Percentiles rank a stretch among this genome's conserved stretches.
Evolutionary conservation across 1,140 invertebrate species (phyloP).

Genomic region (Drosophila tristis): DNA sequence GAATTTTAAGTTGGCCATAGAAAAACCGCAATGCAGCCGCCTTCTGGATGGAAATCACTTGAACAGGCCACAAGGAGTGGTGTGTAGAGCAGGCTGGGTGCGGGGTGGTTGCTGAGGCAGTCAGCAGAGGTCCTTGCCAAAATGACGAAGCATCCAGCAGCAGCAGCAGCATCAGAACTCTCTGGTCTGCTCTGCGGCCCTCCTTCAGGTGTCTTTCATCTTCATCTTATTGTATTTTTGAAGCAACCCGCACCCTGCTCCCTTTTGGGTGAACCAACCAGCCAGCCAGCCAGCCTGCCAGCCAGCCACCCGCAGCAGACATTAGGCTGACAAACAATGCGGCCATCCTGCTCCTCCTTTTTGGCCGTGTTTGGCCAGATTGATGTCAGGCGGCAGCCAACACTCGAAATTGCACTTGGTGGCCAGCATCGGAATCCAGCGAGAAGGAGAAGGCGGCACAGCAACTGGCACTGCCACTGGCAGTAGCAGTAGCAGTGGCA

Average conservation of each 20-base stretch:
- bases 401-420: conserved; percentile 72
- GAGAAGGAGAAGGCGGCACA: no score
- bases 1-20: conserved; percentile 79
- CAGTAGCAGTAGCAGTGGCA: not conserved
- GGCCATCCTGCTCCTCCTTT: conserved; percentile 28
- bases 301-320: conserved; percentile 52
- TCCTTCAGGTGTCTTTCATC: conserved; percentile 73
- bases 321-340: conserved; percentile 81
- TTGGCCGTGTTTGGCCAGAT: conserved; percentile 45
- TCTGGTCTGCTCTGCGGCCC: not conserved
- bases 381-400: conserved; percentile 70
- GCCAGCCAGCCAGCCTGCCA: conserved; percentile 7
- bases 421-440: conserved; percentile 23
- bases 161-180: not conserved
- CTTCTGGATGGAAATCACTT: conserved; percentile 72
- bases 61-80: conserved; percentile 34
- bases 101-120: not conserved
- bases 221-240: conserved; percentile 79
- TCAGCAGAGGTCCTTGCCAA: conserved; percentile 63
- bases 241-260: conserved; percentile 22
- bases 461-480: not conserved
- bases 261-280: not conserved
- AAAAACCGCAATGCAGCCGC: conserved; percentile 71
- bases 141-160: conserved; percentile 64
- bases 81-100: not conserved